These are phyloP conservation scores for Lithophane leautieri DNA, from an alignment of 2,888 invertebrate species.

Conservation along the genomic window DNA sequence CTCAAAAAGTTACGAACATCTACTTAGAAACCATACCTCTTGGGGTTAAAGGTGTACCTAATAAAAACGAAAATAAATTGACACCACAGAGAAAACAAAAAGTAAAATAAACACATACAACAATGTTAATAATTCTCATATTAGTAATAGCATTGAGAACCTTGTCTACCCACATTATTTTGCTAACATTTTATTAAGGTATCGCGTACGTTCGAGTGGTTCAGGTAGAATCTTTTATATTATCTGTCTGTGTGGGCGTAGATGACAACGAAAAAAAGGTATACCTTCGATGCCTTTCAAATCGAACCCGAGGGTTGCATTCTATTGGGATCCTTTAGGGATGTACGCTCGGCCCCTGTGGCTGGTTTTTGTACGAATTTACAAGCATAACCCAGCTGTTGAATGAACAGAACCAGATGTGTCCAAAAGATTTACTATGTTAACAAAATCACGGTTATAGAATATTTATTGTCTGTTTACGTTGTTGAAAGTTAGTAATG, in stretches of 20 bases:
- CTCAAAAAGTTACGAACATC: not conserved
- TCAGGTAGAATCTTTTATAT: slow-evolving; percentile 75
- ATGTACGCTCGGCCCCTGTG: slow-evolving; percentile 56
- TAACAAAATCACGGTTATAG: slow-evolving; percentile 56
- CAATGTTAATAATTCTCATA: slow-evolving; percentile 40
- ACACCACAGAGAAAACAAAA: slow-evolving; percentile 10
- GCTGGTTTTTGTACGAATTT: slow-evolving; percentile 72
- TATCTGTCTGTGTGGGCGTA: slow-evolving; percentile 67
- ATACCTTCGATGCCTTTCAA: slow-evolving; percentile 71
- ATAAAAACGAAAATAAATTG: not conserved
- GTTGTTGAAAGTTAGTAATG: slow-evolving; percentile 50
- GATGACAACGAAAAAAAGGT: slow-evolving; percentile 69
- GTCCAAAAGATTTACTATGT: slow-evolving; percentile 63
- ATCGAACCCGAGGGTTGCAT: slow-evolving; percentile 74
- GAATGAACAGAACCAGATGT: slow-evolving; percentile 78
- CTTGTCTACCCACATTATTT: slow-evolving; percentile 61
- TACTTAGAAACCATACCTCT: not conserved
- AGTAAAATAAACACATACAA: slow-evolving; percentile 24
- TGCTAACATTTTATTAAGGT: slow-evolving; percentile 60
- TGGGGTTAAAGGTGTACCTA: not conserved
- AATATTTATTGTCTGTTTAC: slow-evolving; percentile 53
- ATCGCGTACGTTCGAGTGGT: slow-evolving; percentile 56
- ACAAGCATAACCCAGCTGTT: slow-evolving; percentile 74
- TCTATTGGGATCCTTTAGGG: slow-evolving; percentile 75
- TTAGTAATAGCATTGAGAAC: slow-evolving; percentile 53